Evolutionary conservation across 2,797 vertebrate species (phyloP), one percentile per base, ranked within the genome.

Genomic region (Taeniopygia guttata): DNA sequence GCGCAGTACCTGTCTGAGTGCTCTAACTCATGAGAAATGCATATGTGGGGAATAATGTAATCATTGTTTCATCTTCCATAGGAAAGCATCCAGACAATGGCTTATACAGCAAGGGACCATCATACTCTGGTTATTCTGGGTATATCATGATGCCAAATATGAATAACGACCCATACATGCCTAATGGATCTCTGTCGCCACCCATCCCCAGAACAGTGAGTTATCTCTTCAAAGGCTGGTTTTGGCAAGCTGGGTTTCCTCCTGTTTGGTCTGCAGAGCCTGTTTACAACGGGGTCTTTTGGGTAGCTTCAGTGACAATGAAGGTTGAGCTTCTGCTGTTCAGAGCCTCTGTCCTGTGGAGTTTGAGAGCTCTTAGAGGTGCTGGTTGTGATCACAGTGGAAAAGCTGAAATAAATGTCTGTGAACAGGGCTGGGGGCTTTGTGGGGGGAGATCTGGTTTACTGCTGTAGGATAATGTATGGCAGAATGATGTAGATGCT

Each of bases 81-180:
- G 98, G 98, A 93, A 99, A 99, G 94, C 99, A 98, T 96, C 98
- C 97, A 72, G 98, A 99, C 94, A 98, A 99, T 96, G 96, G 99
- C 95, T 97, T 98, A 75, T 99, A 99, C 97, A 98, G 96, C 98
- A 99, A 99, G 98, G 98, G 98, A 91, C 99, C 99, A 90, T 98
- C 98, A 5, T 99, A 99, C 97, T 92, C 98, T 7, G 98, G 98
- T 92, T 99, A 99, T 96, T 99, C 99, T 36, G 98, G 99, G 95
- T 99, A 99, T 98, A 99, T 99, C 98, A 99, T 99, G 99, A 99
- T 99, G 99, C 98, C 98, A 98, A 99, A 99, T 98, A 99, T 99
- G 99, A 99, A 98, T 96, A 98, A 97, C 66, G 99, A 99, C 97
- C 98, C 99, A 26, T 99, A 99, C 98, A 99, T 99, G 99, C 99